Evolutionary conservation across 2,113 vertebrate species (phyloP).

Genomic region (Daubentonia madagascariensis): DNA sequence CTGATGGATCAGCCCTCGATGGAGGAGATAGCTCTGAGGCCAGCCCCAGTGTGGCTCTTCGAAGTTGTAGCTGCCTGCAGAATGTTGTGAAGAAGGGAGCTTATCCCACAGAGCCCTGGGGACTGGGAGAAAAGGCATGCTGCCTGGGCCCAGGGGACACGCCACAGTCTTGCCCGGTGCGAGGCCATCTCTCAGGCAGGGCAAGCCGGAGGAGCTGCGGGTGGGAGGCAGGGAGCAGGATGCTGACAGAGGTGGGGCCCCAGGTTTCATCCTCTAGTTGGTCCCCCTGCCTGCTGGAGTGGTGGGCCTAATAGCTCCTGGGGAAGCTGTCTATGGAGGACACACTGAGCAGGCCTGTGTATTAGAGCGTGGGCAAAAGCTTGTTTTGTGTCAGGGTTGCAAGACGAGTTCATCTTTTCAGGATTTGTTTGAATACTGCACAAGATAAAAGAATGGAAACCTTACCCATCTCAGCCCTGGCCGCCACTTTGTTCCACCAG

Average conservation of each 20-base stretch:
- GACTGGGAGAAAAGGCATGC: slow-evolving; percentile 32
- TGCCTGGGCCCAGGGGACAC: not conserved
- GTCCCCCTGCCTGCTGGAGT: slow-evolving; percentile 80
- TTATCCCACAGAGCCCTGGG: slow-evolving; percentile 53
- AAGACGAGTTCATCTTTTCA: slow-evolving; percentile 82
- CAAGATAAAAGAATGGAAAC: slow-evolving; percentile 78
- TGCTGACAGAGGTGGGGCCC: not conserved
- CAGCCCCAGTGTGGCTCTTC: slow-evolving; percentile 84
- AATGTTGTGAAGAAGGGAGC: slow-evolving; percentile 82
- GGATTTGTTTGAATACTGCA: slow-evolving; percentile 78
- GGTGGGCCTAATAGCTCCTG: slow-evolving; percentile 86
- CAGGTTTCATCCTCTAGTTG: not conserved
- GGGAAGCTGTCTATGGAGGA: slow-evolving; percentile 85
- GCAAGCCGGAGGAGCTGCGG: not conserved
- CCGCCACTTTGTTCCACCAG: not conserved
- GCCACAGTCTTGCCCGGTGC: not conserved
- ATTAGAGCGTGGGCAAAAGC: slow-evolving; percentile 77
- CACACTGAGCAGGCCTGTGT: slow-evolving; percentile 81
- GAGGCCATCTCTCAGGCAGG: not conserved
- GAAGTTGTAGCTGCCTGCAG: slow-evolving; percentile 80
- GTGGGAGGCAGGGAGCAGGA: not conserved
- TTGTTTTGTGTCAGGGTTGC: slow-evolving; percentile 76
- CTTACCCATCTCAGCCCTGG: not conserved
- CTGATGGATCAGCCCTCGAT: slow-evolving; percentile 86
- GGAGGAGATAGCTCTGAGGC: slow-evolving; percentile 87